Percentiles rank a stretch among this genome's conserved stretches.
phyloP scores from a whole-genome alignment of 2,113 vertebrate genomes.

The Struthio camelus region DNA sequence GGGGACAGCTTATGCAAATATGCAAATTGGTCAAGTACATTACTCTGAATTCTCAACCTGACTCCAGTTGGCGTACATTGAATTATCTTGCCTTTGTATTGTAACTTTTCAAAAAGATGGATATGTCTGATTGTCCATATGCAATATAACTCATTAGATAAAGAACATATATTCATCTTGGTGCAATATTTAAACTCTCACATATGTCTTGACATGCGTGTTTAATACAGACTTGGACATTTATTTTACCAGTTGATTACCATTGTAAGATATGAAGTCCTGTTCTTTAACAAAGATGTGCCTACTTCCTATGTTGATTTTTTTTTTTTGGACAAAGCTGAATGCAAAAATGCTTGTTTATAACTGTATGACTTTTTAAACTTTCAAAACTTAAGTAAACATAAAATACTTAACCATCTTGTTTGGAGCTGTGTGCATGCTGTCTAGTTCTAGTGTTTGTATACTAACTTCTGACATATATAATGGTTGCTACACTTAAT shows the following conservation, averaged over 20 bases:
- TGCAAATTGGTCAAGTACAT: not conserved
- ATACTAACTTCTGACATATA: too few species aligned
- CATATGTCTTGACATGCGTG: constrained; percentile 54
- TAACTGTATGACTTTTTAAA: constrained; percentile 54
- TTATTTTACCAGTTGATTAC: constrained; percentile 55
- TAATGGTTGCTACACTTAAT: accelerated
- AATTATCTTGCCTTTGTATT: constrained; percentile 40
- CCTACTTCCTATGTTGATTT: constrained; percentile 58
- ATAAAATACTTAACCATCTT: not conserved
- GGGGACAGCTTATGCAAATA: not conserved
- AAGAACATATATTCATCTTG: constrained; percentile 40
- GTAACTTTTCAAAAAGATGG: constrained; percentile 16
- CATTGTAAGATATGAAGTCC: constrained; percentile 48
- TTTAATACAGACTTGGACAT: constrained; percentile 57
- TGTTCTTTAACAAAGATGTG: constrained; percentile 64
- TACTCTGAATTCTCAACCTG: not conserved
- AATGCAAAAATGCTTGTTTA: constrained; percentile 48
- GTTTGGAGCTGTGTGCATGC: not conserved
- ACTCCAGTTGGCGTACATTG: not conserved
- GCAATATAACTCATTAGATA: constrained; percentile 12
- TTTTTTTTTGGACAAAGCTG: constrained; percentile 56
- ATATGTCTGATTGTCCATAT: constrained; percentile 14
- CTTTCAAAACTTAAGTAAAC: constrained; percentile 59
- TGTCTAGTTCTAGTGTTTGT: not conserved
- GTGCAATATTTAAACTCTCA: constrained; percentile 47